Percentiles rank a stretch among this genome's conserved stretches.
These are phyloP conservation scores for Drosophila micromelanica DNA, from an alignment of 1,140 invertebrate species.

Conservation along the genomic window DNA sequence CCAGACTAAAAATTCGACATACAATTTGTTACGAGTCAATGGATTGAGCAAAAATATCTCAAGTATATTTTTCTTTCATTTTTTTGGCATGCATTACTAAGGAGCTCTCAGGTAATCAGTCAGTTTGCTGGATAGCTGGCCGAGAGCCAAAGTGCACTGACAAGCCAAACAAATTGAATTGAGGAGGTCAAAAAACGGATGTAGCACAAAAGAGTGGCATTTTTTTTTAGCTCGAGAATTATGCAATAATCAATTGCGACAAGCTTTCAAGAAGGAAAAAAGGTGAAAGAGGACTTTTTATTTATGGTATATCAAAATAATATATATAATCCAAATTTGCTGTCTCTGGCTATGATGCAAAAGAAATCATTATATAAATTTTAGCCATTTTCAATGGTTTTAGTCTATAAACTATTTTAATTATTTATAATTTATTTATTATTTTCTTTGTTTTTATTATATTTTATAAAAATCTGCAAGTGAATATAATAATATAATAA, in stretches of 20 bases:
- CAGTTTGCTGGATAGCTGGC: conserved; percentile 19
- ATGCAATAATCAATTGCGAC: neutral
- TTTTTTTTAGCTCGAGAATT: neutral
- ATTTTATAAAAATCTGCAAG: too few species aligned
- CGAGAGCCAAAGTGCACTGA: conserved; percentile 6
- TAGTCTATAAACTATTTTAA: too few species aligned
- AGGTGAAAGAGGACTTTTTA: too few species aligned
- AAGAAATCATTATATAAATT: too few species aligned
- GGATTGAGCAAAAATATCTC: neutral
- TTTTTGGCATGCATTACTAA: neutral
- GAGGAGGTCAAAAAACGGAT: neutral
- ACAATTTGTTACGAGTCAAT: conserved; percentile 59
- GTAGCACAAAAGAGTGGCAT: neutral
- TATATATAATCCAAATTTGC: too few species aligned
- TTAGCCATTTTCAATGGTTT: too few species aligned
- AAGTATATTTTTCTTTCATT: neutral
- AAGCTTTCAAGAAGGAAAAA: neutral
- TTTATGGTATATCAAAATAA: too few species aligned
- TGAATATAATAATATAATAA: too few species aligned
- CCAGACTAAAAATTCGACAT: conserved; percentile 45
- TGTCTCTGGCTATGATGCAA: too few species aligned
- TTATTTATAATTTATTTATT: too few species aligned
- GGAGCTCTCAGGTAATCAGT: conserved; percentile 37
- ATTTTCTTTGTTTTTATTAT: too few species aligned
- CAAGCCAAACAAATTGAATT: conserved; percentile 8